Conservation (phyloP, 2,113 vertebrate species). For the Physeter macrocephalus region DNA sequence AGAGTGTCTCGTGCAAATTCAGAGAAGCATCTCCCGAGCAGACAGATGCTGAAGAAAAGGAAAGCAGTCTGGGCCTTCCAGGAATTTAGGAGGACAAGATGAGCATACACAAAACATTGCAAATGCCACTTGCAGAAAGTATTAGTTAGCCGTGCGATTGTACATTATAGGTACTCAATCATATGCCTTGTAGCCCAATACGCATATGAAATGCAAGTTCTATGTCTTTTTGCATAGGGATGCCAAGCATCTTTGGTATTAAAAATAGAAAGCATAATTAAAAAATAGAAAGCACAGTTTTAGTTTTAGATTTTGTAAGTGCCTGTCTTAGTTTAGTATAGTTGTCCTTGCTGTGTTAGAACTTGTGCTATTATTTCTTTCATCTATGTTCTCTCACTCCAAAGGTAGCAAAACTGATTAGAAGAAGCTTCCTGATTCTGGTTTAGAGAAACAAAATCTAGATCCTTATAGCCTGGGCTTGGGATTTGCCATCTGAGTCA, state of each 20-base stretch:
- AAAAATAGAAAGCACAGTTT: background rate
- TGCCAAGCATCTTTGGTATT: background rate
- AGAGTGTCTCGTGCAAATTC: background rate
- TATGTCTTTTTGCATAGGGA: background rate
- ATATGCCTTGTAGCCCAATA: background rate
- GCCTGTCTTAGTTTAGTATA: background rate
- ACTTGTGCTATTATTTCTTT: background rate
- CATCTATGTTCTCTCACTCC: background rate
- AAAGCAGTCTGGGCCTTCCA: background rate
- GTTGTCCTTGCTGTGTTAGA: background rate
- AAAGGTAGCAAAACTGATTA: background rate
- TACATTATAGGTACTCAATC: background rate
- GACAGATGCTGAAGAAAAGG: background rate
- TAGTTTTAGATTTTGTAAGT: background rate
- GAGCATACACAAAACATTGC: background rate
- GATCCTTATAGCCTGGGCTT: background rate
- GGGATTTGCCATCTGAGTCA: background rate
- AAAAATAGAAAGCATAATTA: background rate
- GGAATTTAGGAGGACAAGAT: background rate
- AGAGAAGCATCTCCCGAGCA: background rate
- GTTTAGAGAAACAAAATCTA: background rate
- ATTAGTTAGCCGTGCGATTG: background rate
- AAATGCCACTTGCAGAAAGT: background rate
- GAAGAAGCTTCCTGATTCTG: background rate
- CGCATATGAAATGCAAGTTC: background rate